Evolutionary conservation across 2,113 vertebrate species (phyloP), one percentile per base, ranked within the genome.

Genomic region (Ramphastos sulfuratus): DNA sequence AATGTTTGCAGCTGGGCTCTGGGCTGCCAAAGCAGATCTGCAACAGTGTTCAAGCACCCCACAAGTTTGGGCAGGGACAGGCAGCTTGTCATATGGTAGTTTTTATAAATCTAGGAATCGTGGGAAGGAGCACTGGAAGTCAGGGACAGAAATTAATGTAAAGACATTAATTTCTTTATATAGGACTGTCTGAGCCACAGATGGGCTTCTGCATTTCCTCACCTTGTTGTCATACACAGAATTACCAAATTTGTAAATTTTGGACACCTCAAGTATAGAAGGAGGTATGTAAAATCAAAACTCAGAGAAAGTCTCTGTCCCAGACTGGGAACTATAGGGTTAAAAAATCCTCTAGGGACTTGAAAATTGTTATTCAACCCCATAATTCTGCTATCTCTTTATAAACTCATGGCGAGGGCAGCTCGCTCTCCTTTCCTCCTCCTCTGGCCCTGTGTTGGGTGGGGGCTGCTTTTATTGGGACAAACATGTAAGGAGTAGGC

Each of bases 171-270:
- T 50, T 42, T 60, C 50, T 76, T 81, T 55, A 23, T 8, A 31
- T 28, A 58, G 12, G 11, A 52, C 6, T 31, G 54, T 39, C 77
- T 76, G 50, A 89, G 39, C 10, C 55, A 50, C n/a, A 50, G 46
- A 15, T 15, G 31, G 61, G 58, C 58, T 84, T 28, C 82, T 73
- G 64, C 50, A n/a, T 44, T 72, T 72, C n/a, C 64, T 9, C 28
- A 28, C 14, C 23, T 81, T 35, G 3, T 1, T 56, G 54, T 6
- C 0, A 0, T 12, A 37, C 7, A 3, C 1, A 12, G 50, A 73
- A 30, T 31, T 60, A 77, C 37, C 44, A 54, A 55, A 54, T 31
- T 60, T 31, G 55, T 50, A 37, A 39, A 50, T 61, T 79, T 55
- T 73, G 46, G 50, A 23, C 44, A 87, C n/a, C 55, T 75, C 71